These are phyloP conservation scores for Cryptosula pallasiana DNA, from an alignment of 2,888 invertebrate genomes.

Conservation along the genomic window DNA sequence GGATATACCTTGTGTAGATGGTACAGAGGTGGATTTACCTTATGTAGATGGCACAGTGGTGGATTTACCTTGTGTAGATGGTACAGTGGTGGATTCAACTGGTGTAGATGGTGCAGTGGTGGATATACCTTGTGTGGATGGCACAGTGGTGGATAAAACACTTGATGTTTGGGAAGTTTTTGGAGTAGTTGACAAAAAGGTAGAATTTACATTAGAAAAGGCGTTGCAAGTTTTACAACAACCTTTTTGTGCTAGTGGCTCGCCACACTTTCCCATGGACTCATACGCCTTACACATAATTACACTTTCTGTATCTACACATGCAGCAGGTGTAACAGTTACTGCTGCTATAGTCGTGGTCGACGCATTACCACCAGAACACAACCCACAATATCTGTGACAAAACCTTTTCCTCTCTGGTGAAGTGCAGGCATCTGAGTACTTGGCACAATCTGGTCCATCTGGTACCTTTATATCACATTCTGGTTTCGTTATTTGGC, in stretches of 20 bases:
- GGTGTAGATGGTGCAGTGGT: too few relatives aligned
- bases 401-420: not conserved
- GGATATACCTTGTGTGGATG: too few relatives aligned
- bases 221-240: not conserved
- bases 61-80: too few relatives aligned
- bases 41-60: too few relatives aligned
- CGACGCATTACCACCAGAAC: not conserved
- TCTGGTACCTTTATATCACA: not conserved
- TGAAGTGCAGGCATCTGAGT: not conserved
- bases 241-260: not conserved
- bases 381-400: conserved; percentile 6
- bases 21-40: too few relatives aligned
- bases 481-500: not conserved
- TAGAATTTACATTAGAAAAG: not conserved
- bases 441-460: not conserved
- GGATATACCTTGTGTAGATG: too few relatives aligned
- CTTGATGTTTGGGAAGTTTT: too few relatives aligned
- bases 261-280: not conserved
- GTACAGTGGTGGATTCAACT: too few relatives aligned
- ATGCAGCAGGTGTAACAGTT: not conserved
- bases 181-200: too few relatives aligned
- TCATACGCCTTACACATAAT: too few relatives aligned
- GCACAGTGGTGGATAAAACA: too few relatives aligned
- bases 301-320: not conserved
- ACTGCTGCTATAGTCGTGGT: not conserved